These are phyloP conservation scores for Catonia carolina DNA, from an alignment of 2,888 invertebrate species.

Conservation along the genomic window DNA sequence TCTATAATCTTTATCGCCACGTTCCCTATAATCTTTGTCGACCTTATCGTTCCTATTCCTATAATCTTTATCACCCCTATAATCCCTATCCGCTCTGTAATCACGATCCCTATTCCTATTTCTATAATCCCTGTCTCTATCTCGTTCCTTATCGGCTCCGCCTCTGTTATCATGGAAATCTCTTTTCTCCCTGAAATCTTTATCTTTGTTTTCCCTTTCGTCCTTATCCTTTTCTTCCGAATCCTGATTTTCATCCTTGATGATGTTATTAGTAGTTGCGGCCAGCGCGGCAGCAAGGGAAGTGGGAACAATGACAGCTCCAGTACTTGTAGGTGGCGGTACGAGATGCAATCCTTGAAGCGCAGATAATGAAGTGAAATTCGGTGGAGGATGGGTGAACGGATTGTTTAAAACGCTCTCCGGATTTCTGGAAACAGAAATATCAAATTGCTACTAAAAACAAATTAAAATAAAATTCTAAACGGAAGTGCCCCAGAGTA, in stretches of 20 bases:
- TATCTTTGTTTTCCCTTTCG: constrained; percentile 21
- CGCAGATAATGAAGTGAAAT: constrained; percentile 19
- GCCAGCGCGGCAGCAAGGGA: background rate
- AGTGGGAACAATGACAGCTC: constrained; percentile 1
- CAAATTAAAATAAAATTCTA: background rate
- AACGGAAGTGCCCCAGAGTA: background rate
- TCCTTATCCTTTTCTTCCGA: constrained; percentile 18
- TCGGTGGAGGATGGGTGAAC: constrained; percentile 20
- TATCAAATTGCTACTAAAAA: background rate
- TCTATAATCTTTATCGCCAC: constrained; percentile 29
- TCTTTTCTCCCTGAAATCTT: constrained; percentile 10
- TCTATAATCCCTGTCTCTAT: constrained; percentile 1
- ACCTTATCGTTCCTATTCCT: constrained; percentile 40
- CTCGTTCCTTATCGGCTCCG: background rate
- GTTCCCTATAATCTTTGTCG: constrained; percentile 36
- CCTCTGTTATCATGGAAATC: background rate
- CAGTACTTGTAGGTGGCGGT: constrained; percentile 11
- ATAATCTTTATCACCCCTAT: constrained; percentile 33
- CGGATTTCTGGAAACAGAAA: too few relatives aligned
- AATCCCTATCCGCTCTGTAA: constrained; percentile 27
- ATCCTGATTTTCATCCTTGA: background rate
- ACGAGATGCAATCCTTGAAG: constrained; percentile 16
- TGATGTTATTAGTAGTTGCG: background rate
- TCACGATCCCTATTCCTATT: background rate
- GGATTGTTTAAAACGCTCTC: background rate